Percentiles rank a stretch among this genome's conserved stretches.
These are phyloP conservation scores for Neogobius melanostomus DNA, from an alignment of 2,113 vertebrate genomes.

Conservation along the genomic window DNA sequence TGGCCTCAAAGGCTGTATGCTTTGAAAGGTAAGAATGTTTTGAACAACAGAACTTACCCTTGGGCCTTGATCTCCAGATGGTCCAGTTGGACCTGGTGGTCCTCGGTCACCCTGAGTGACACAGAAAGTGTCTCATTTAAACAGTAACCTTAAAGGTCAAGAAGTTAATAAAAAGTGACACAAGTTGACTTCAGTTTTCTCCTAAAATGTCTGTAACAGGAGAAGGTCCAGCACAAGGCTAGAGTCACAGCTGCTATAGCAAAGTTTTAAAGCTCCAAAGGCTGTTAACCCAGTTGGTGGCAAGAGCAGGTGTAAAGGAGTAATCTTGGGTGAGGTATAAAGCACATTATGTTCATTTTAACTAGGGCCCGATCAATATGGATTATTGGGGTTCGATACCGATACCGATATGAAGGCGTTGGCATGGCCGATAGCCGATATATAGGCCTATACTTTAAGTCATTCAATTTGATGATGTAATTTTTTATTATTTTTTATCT, in stretches of 20 bases:
- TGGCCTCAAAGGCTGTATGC: too few species aligned
- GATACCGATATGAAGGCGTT: too few species aligned
- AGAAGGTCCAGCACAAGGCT: constrained; percentile 20
- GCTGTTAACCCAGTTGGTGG: constrained; percentile 39
- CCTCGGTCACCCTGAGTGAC: constrained; percentile 89
- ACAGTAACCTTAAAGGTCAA: constrained; percentile 35
- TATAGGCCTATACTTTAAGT: too few species aligned
- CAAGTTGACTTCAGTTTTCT: background rate
- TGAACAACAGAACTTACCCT: constrained; percentile 78
- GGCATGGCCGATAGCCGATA: too few species aligned
- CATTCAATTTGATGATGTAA: too few species aligned
- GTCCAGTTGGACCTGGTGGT: constrained; percentile 87
- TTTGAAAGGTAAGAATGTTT: too few species aligned
- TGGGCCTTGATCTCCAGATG: constrained; percentile 87
- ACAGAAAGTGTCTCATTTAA: constrained; percentile 38
- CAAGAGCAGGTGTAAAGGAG: constrained; percentile 21
- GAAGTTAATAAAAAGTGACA: constrained; percentile 5
- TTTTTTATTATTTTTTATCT: too few species aligned
- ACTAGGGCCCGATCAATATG: background rate
- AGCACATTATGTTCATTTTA: constrained; percentile 1
- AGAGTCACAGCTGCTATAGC: constrained; percentile 34
- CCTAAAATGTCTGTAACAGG: constrained; percentile 41
- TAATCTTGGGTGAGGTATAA: constrained; percentile 25
- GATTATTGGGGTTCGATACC: too few species aligned
- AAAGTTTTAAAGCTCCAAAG: constrained; percentile 9